Base-by-base conservation (phyloP, 1,140 invertebrate genomes). In the Diploscapter pachys region DNA sequence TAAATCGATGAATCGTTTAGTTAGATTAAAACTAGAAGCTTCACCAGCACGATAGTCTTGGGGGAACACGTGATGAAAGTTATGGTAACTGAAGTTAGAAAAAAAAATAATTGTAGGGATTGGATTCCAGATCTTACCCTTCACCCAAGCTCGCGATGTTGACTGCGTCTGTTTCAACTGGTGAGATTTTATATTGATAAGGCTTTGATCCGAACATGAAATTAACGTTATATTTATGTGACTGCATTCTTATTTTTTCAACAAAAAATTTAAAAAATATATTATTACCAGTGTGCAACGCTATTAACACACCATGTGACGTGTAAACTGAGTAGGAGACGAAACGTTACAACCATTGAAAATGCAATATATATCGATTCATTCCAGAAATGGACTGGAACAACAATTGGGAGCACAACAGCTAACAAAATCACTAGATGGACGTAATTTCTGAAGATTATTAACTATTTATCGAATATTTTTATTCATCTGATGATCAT, bases 251-350 rank as follows among this genome's bases (percentile, higher is more conserved):
- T n/a, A n/a, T n/a, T n/a, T n/a, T n/a, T n/a, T n/a, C n/a, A n/a
- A n/a, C n/a, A n/a, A n/a, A n/a, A n/a, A n/a, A n/a, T n/a, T n/a
- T n/a, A n/a, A n/a, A n/a, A n/a, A n/a, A n/a, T n/a, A n/a, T n/a
- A n/a, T n/a, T 61, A 48, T 62, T 50, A 71, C 52, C 50, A 73
- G 87, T 98, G 95, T 2, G 95, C 95, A 31, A 92, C 92, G 73
- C 93, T 94, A 86, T 98, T 98, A 0, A 98, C 95, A 56, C 94
- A 88, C 95, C 95, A 98, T 3, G 95, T 98, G 77, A 91, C 90
- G 84, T 99, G 93, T 13, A 98, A 88, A 8, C 91, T 92, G 80
- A 92, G 90, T 8, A 90, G 89, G 86, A 95, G 98, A 53, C 95
- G 90, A 81, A 96, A 90, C 80, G 96, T 86, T 3, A 91, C 90